Percentiles rank a stretch among this genome's conserved stretches.
These are phyloP conservation scores for Aegithalos caudatus DNA, from an alignment of 2,113 vertebrate species.

Conservation along the genomic window DNA sequence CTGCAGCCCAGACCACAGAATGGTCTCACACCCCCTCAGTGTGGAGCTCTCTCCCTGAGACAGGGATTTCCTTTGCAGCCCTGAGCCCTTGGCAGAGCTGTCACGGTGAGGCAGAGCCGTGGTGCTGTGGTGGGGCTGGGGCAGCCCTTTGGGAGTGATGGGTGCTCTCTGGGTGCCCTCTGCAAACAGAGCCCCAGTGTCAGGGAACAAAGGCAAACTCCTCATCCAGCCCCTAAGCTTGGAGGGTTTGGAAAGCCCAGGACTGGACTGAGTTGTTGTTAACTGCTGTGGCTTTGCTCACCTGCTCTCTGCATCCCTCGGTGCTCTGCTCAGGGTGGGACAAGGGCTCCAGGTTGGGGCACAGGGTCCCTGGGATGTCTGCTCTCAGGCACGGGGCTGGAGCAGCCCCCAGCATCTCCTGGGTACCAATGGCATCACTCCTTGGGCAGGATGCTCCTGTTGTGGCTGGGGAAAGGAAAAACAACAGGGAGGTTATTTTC, in stretches of 20 bases:
- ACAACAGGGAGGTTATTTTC: not conserved
- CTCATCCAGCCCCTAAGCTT: not conserved
- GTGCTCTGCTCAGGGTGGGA: not conserved
- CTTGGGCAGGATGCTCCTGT: not conserved
- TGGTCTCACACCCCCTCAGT: not conserved
- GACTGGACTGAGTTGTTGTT: fast-evolving
- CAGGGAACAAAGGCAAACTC: not conserved
- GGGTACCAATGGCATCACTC: not conserved
- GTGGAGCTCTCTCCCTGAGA: not conserved
- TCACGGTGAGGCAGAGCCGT: not conserved
- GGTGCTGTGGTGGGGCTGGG: fast-evolving
- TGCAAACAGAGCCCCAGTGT: not conserved
- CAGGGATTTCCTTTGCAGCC: slow-evolving; percentile 11
- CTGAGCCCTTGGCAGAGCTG: not conserved
- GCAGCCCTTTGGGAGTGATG: not conserved
- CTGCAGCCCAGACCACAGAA: not conserved
- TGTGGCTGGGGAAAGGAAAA: not conserved
- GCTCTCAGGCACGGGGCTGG: not conserved
- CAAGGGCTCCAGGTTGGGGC: not conserved
- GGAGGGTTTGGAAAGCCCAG: not conserved
- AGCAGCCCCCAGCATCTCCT: not conserved
- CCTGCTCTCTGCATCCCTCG: not conserved
- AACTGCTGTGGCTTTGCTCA: not conserved
- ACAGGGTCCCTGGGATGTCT: fast-evolving
- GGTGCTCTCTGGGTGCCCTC: too few relatives aligned